phyloP scores from a whole-genome alignment of 1,140 invertebrate species.

The Harlomillsia oculata region DNA sequence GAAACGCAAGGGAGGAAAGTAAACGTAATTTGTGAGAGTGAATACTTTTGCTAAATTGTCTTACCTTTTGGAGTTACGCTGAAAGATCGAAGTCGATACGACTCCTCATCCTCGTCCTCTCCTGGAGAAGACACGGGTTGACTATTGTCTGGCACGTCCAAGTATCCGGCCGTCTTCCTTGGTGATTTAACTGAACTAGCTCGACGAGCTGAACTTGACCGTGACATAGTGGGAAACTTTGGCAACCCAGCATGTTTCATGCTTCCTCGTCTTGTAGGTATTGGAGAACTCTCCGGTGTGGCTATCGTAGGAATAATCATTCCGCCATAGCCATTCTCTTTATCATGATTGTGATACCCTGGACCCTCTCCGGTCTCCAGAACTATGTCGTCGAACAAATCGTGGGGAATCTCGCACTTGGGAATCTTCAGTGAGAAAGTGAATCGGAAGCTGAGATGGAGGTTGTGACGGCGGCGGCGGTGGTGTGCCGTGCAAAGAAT shows the following conservation, averaged over 20 bases:
- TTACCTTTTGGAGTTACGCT: constrained; percentile 75
- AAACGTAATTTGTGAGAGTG: not conserved
- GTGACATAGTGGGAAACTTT: constrained; percentile 29
- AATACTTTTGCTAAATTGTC: not conserved
- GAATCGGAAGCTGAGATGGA: not conserved
- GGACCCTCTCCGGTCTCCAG: constrained; percentile 10
- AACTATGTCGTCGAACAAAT: constrained; percentile 23
- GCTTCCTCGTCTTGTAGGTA: constrained; percentile 16
- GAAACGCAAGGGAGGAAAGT: not conserved
- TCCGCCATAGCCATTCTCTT: constrained; percentile 13
- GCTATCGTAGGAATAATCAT: constrained; percentile 32
- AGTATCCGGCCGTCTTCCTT: constrained; percentile 59
- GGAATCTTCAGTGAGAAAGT: constrained; percentile 1
- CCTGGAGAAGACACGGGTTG: constrained; percentile 31
- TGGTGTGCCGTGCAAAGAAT: constrained; percentile 26
- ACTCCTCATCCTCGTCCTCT: constrained; percentile 61
- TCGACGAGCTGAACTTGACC: constrained; percentile 24
- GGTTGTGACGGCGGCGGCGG: constrained; percentile 18
- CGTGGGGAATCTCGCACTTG: constrained; percentile 27
- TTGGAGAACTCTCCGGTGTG: constrained; percentile 35
- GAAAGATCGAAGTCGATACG: constrained; percentile 75
- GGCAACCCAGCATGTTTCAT: constrained; percentile 30
- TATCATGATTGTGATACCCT: constrained; percentile 27
- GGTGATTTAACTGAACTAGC: constrained; percentile 39
- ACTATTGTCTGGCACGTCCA: constrained; percentile 60